Evolutionary conservation across 2,113 vertebrate species (phyloP), one percentile per base, ranked within the genome.

Genomic region (Prionailurus bengalensis): DNA sequence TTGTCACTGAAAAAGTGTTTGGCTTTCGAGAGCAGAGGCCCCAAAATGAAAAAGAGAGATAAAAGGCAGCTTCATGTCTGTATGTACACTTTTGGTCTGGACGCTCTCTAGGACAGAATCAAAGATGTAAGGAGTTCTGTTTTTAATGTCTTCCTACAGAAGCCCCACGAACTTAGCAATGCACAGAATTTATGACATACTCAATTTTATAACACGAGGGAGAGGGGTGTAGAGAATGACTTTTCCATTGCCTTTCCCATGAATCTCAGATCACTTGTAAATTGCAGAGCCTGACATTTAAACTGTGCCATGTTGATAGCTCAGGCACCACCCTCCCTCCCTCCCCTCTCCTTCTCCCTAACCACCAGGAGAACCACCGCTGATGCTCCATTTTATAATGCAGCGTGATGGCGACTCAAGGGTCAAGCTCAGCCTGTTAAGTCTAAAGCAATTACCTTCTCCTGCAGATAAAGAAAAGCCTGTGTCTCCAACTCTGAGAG

Each of bases 201-300:
- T 95, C 78, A 9, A 53, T 95, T 93, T 94, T 96, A 88, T 92
- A 89, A 73, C 89, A 17, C 0, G 4, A 39, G 63, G 73, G 91
- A 63, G 10, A 55, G 0, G 7, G 19, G 58, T 51, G 12, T 80
- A 21, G 31, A 76, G 45, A 51, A 85, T 29, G 79, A 87, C 94
- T 97, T 89, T 80, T 51, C 94, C 76, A 89, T 36, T 21, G 21
- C 63, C 33, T 94, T 91, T 73, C 87, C 92, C 70, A n/a, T 33
- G 93, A 82, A 88, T 85, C 97, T 94, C 92, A n/a, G 94, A 91
- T 89, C 76, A 71, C 94, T 96, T 76, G 55, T 74, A 96, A 97
- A 97, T 61, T 65, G 53, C 81, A 78, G 53, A 76, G 33, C n/a
- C 84, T 97, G 97, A 86, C 97, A 94, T 96, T 95, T 97, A 42